Conservation (phyloP, 2,888 invertebrate genomes). For the Drosophila prostipennis region DNA sequence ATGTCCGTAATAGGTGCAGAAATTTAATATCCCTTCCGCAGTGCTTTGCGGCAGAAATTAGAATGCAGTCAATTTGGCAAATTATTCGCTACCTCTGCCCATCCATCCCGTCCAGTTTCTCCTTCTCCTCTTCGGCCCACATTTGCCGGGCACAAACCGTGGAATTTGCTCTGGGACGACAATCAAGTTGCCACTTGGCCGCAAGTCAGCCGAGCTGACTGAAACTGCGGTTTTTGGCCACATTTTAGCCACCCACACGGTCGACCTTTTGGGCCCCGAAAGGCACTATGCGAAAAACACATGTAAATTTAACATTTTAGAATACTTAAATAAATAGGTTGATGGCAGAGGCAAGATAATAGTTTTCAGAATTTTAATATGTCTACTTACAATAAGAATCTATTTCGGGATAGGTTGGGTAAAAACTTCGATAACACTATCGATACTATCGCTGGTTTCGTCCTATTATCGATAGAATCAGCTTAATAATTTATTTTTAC, state of each 20-base stretch:
- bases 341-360: too few species aligned
- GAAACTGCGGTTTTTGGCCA: slow-evolving; percentile 13
- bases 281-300: background rate
- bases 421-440: too few species aligned
- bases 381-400: too few species aligned
- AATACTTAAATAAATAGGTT: too few species aligned
- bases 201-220: slow-evolving; percentile 3
- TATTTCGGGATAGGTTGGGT: too few species aligned
- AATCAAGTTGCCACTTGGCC: slow-evolving; percentile 2
- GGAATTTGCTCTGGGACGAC: background rate
- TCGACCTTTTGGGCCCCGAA: background rate
- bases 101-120: background rate
- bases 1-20: background rate
- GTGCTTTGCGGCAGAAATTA: background rate
- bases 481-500: too few species aligned
- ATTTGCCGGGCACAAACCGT: background rate
- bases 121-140: background rate
- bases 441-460: too few species aligned
- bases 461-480: too few species aligned
- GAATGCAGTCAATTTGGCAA: slow-evolving; percentile 1
- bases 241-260: slow-evolving; percentile 1
- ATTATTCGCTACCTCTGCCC: background rate
- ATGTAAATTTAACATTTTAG: too few species aligned
- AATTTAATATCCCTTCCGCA: slow-evolving; percentile 1
- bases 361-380: too few species aligned